These are phyloP conservation scores for Ammodytes marinus DNA, from an alignment of 2,113 vertebrate genomes.

Conservation along the genomic window DNA sequence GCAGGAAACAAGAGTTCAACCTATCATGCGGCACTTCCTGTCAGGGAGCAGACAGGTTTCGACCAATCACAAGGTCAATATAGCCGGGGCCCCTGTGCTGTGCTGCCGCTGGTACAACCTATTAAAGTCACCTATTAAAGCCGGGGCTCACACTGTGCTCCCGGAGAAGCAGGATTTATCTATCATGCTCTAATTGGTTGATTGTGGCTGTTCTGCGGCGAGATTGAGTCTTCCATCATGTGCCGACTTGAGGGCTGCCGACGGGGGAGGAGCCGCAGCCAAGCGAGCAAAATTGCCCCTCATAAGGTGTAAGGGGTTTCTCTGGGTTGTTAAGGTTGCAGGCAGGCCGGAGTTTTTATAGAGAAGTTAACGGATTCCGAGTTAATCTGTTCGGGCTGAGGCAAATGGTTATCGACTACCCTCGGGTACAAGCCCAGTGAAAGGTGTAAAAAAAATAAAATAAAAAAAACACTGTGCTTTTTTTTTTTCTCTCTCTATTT, in stretches of 20 bases:
- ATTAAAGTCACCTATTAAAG: constrained; percentile 76
- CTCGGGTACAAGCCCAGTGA: constrained; percentile 50
- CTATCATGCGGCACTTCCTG: constrained; percentile 52
- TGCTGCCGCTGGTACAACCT: constrained; percentile 31
- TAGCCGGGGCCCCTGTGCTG: neutral
- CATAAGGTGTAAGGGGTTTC: constrained; percentile 63
- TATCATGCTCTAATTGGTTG: constrained; percentile 82
- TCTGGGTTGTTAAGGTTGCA: constrained; percentile 60
- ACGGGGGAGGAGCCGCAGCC: constrained; percentile 70
- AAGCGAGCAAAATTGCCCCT: constrained; percentile 76
- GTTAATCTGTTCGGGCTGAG: constrained; percentile 79
- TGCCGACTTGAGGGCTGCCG: constrained; percentile 58
- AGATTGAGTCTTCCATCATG: constrained; percentile 86
- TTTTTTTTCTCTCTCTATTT: constrained; percentile 2
- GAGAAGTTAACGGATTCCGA: constrained; percentile 70
- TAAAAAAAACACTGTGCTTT: constrained; percentile 9
- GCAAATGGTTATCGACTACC: constrained; percentile 76
- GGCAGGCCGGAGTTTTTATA: constrained; percentile 70
- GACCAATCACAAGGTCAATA: constrained; percentile 79
- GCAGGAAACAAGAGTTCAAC: constrained; percentile 36
- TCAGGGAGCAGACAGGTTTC: constrained; percentile 41
- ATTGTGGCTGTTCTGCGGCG: constrained; percentile 75
- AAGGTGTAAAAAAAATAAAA: constrained; percentile 2
- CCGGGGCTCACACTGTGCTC: constrained; percentile 51
- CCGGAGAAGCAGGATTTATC: constrained; percentile 75